Evolutionary conservation across 2,888 invertebrate genomes (phyloP).

Genomic region (Strigamia maritima): DNA sequence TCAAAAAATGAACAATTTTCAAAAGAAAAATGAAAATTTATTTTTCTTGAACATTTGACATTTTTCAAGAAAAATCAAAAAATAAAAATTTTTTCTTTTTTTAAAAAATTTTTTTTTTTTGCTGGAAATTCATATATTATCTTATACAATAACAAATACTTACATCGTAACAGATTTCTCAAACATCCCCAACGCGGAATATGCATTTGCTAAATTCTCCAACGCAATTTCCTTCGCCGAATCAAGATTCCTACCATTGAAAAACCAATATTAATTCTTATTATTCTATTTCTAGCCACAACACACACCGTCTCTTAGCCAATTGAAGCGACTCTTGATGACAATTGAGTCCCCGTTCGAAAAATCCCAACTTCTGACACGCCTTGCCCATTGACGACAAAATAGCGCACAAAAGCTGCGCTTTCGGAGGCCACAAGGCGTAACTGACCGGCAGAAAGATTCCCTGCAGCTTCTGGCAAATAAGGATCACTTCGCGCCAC

Average conservation of each 20-base stretch:
- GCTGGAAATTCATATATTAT: too few relatives aligned
- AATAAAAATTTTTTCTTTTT: too few relatives aligned
- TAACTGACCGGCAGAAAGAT: slow-evolving; percentile 28
- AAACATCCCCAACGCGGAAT: slow-evolving; percentile 13
- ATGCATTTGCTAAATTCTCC: slow-evolving; percentile 26
- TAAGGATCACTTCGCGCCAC: neutral
- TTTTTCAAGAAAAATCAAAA: too few relatives aligned
- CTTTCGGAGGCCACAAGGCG: slow-evolving; percentile 30
- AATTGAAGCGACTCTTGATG: slow-evolving; percentile 26
- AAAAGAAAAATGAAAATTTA: too few relatives aligned
- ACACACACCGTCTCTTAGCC: slow-evolving; percentile 12
- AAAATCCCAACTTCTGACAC: slow-evolving; percentile 21
- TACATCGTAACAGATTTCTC: slow-evolving; percentile 34
- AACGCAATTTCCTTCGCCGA: slow-evolving; percentile 26
- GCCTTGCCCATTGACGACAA: slow-evolving; percentile 34
- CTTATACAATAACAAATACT: neutral
- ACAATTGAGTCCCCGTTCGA: slow-evolving; percentile 14
- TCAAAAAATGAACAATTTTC: too few relatives aligned
- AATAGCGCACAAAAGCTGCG: slow-evolving; percentile 7
- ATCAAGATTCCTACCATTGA: neutral
- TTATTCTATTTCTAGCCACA: neutral
- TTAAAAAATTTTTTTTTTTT: too few relatives aligned
- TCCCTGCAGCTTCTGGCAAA: slow-evolving; percentile 1
- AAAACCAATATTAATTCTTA: neutral
- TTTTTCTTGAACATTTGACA: too few relatives aligned